Evolutionary conservation across 64 coral and sea anemone genomes (phyloP).

Genomic region (Dendrophyllia cribrosa): DNA sequence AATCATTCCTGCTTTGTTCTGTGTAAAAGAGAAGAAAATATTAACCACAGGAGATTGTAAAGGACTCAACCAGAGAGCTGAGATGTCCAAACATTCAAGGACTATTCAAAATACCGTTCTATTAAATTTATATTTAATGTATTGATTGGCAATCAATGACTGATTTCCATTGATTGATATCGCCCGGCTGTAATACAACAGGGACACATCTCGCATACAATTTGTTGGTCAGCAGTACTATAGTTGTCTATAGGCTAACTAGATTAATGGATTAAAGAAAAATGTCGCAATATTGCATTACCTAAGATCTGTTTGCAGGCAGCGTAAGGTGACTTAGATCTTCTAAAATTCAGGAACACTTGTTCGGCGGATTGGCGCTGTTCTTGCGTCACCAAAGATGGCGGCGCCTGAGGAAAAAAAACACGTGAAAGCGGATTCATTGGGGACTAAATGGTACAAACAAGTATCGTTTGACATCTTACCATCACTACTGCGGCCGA

Average conservation of each 20-base stretch:
- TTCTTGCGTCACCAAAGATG: constrained; percentile 79
- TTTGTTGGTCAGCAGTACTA: too few species aligned
- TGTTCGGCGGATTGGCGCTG: constrained; percentile 95
- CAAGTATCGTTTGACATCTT: background rate
- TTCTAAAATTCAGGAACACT: constrained; percentile 91
- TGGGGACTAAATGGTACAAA: background rate
- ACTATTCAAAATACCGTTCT: too few species aligned
- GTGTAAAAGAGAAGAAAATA: constrained; percentile 27
- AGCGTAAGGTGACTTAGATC: constrained; percentile 88
- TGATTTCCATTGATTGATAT: too few species aligned
- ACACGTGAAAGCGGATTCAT: background rate
- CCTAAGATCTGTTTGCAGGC: constrained; percentile 95
- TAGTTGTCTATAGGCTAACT: background rate
- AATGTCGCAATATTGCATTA: background rate
- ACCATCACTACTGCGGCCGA: constrained; percentile 88
- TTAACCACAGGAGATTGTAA: too few species aligned
- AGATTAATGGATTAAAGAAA: background rate
- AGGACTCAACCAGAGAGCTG: too few species aligned
- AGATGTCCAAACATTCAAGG: too few species aligned
- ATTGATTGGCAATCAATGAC: too few species aligned
- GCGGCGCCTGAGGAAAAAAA: constrained; percentile 68
- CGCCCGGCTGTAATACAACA: too few species aligned
- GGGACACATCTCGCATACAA: too few species aligned
- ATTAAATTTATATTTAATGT: too few species aligned
- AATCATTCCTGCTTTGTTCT: constrained; percentile 97